These are phyloP conservation scores for Trachelipus rathkii DNA, from an alignment of 1,140 invertebrate genomes.

Conservation along the genomic window DNA sequence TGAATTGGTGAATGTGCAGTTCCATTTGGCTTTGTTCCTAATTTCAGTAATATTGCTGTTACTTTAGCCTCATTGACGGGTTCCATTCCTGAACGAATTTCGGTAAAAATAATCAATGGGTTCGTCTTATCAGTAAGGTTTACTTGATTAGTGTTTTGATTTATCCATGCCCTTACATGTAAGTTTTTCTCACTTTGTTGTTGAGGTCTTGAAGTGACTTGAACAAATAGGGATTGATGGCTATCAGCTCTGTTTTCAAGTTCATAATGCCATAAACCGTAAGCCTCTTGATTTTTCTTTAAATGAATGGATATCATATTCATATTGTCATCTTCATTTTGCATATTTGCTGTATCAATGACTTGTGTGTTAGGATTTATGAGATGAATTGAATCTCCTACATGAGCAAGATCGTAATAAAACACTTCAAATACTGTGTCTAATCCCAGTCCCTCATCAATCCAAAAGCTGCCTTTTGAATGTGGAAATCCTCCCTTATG, in stretches of 20 bases:
- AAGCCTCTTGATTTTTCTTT: conserved; percentile 35
- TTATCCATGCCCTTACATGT: conserved; percentile 39
- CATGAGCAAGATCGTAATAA: conserved; percentile 46
- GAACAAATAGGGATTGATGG: conserved; percentile 42
- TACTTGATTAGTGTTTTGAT: conserved; percentile 31
- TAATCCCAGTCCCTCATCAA: conserved; percentile 45
- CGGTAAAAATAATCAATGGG: conserved; percentile 38
- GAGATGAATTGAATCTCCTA: conserved; percentile 44
- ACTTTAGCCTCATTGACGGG: conserved; percentile 37
- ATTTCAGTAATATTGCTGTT: conserved; percentile 35
- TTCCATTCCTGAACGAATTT: conserved; percentile 31
- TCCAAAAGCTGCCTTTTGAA: conserved; percentile 44
- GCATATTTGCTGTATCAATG: conserved; percentile 45
- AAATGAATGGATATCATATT: conserved; percentile 44
- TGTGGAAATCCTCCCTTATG: conserved; percentile 36
- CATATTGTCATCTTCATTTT: conserved; percentile 44
- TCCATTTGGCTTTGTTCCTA: conserved; percentile 39
- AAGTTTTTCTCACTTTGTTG: conserved; percentile 12
- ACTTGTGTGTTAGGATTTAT: conserved; percentile 42
- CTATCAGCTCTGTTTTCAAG: conserved; percentile 41
- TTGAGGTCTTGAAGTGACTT: conserved; percentile 40
- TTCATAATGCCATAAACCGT: conserved; percentile 43
- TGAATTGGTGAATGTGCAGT: conserved; percentile 32
- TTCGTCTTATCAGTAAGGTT: conserved; percentile 40
- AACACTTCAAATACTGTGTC: conserved; percentile 47